A percentile compares a stretch with the other conserved stretches of the same genome.
Conservation (phyloP, 2,888 invertebrate species). For the Andrena bucephala region DNA sequence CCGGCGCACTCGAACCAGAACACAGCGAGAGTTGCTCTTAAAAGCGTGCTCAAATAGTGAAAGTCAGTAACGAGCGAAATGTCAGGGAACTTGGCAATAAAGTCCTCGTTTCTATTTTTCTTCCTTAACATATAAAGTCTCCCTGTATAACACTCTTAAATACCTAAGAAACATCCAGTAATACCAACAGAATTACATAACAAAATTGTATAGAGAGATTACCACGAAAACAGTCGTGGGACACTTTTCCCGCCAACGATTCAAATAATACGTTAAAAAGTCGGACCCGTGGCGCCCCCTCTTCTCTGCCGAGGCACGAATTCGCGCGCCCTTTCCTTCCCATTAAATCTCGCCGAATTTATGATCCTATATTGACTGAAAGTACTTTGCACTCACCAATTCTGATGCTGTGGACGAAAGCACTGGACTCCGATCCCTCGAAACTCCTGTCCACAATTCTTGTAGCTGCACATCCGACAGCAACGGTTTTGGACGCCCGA, state of each 20-base stretch:
- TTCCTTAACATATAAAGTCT: no score
- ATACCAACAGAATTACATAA: background rate
- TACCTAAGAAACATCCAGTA: background rate
- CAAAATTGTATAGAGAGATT: background rate
- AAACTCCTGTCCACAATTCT: background rate
- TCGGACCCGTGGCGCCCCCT: background rate
- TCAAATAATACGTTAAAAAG: background rate
- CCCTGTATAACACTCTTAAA: background rate
- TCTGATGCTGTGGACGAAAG: background rate
- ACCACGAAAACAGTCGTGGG: background rate
- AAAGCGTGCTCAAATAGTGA: background rate
- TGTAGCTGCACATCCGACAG: background rate
- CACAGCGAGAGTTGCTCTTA: background rate
- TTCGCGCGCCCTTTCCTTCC: background rate
- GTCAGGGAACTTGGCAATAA: no score
- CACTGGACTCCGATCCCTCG: background rate
- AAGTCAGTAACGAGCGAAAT: no score
- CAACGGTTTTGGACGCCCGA: background rate
- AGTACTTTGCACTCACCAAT: background rate
- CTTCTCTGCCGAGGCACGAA: background rate
- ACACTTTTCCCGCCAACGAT: background rate
- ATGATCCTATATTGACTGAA: background rate
- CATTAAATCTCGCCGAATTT: background rate
- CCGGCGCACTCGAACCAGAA: constrained; percentile 3
- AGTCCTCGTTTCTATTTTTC: no score